Evolutionary conservation across 1,140 invertebrate species (phyloP).

Genomic region (Trichogramma pretiosum): DNA sequence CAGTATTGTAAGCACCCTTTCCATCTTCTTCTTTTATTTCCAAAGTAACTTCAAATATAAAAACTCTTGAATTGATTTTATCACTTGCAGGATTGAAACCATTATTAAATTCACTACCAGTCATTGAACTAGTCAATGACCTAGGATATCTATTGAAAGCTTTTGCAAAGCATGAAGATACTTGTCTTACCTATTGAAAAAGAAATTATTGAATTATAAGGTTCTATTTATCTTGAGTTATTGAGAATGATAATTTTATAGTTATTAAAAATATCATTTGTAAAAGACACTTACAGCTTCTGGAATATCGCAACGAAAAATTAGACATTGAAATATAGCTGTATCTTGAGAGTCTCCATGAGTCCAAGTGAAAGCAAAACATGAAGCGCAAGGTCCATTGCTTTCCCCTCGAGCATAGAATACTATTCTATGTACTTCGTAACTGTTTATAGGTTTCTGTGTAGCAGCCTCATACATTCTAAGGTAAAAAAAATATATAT

Average conservation of each 20-base stretch:
- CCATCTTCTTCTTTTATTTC: conserved; percentile 86
- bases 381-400: conserved; percentile 74
- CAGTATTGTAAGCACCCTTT: conserved; percentile 72
- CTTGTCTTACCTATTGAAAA: conserved; percentile 60
- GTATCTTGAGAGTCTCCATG: conserved; percentile 81
- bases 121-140: conserved; percentile 61
- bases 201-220: too few species aligned
- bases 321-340: conserved; percentile 91
- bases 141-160: conserved; percentile 76
- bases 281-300: conserved; percentile 81
- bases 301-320: conserved; percentile 92
- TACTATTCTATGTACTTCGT: conserved; percentile 86
- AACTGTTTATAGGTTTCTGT: conserved; percentile 77
- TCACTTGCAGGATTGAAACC: conserved; percentile 38
- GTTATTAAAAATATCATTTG: too few species aligned
- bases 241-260: too few species aligned
- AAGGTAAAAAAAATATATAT: conserved; percentile 12
- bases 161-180: conserved; percentile 79
- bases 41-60: conserved; percentile 76
- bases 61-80: conserved; percentile 50
- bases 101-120: conserved; percentile 47
- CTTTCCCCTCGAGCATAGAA: conserved; percentile 89
- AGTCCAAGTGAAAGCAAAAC: conserved; percentile 96
- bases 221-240: too few species aligned
- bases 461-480: conserved; percentile 80